Conservation (phyloP, 2,797 vertebrate species). For the Borostomias antarcticus region DNA sequence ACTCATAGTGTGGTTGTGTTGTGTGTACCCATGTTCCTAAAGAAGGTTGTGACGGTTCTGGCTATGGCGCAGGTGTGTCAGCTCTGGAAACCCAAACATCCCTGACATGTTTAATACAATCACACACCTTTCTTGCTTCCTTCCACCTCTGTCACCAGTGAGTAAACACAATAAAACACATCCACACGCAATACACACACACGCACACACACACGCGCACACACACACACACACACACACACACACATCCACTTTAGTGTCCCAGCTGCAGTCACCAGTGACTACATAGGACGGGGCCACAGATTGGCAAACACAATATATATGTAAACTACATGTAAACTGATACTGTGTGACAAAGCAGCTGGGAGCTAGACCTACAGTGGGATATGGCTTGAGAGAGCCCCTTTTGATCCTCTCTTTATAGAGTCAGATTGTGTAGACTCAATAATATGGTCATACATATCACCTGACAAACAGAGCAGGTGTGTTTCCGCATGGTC, state of each 20-base stretch:
- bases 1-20: neutral
- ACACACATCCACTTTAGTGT: neutral
- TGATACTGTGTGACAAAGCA: neutral
- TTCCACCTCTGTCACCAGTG: neutral
- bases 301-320: too few species aligned
- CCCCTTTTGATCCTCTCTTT: neutral
- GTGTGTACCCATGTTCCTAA: neutral
- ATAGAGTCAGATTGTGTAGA: neutral
- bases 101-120: conserved; percentile 23
- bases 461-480: too few species aligned
- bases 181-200: too few species aligned
- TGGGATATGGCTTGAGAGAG: neutral
- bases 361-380: neutral
- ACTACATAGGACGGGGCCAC: too few species aligned
- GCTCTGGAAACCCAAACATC: conserved; percentile 9
- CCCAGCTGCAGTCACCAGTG: too few species aligned
- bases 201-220: neutral
- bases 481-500: neutral
- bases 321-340: conserved; percentile 1
- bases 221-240: too few species aligned
- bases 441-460: neutral
- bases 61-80: neutral
- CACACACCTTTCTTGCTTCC: conserved; percentile 3
- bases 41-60: neutral
- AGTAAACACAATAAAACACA: conserved; percentile 23